phyloP scores from a whole-genome alignment of 2,113 vertebrate genomes.

The Megaceryle torquata region DNA sequence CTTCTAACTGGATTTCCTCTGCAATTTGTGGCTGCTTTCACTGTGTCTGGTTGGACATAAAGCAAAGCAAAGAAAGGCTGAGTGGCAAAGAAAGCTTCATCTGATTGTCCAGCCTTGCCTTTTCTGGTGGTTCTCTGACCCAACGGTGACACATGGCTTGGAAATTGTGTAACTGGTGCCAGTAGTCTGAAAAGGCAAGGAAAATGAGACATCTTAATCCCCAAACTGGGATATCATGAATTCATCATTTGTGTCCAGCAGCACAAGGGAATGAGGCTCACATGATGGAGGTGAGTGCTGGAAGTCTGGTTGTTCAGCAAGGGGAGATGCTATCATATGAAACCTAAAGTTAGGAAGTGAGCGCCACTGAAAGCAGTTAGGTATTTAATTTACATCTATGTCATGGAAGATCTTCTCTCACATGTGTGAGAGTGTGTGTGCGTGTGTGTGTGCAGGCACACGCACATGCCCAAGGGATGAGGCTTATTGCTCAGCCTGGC shows the following conservation, averaged over 20 bases:
- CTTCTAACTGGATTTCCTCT: neutral
- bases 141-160: neutral
- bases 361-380: neutral
- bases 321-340: neutral
- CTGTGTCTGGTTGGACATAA: neutral
- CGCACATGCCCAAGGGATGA: neutral
- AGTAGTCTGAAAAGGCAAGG: neutral
- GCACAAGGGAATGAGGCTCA: neutral
- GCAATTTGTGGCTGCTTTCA: neutral
- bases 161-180: neutral
- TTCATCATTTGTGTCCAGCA: neutral
- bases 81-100: neutral
- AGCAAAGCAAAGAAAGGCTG: neutral
- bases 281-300: neutral
- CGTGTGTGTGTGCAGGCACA: neutral
- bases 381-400: neutral
- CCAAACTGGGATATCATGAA: neutral
- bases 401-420: neutral
- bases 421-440: fast-evolving
- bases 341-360: neutral
- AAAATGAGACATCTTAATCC: neutral
- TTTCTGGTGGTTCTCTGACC: neutral
- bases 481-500: neutral
- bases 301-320: neutral
- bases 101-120: neutral